phyloP scores from a whole-genome alignment of 2,888 invertebrate species.

The Holacanthella duospinosa region DNA sequence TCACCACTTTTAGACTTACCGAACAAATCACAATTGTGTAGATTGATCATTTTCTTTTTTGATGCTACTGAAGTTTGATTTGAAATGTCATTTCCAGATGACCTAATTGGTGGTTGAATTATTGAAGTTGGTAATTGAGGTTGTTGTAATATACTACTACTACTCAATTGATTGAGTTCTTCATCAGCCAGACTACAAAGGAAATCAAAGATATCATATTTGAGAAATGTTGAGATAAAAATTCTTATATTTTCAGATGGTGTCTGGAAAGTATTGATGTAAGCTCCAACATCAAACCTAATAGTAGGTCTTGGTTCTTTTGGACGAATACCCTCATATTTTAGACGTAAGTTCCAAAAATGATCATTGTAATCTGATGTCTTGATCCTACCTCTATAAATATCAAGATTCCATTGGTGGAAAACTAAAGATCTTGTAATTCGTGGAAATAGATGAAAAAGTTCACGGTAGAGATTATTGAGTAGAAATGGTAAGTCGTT shows the following conservation, averaged over 20 bases:
- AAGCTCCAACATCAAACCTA: background rate
- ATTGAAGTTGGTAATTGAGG: background rate
- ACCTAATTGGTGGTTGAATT: background rate
- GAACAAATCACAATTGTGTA: background rate
- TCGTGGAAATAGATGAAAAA: background rate
- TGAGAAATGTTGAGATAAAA: background rate
- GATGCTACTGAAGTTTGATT: background rate
- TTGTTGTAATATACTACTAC: background rate
- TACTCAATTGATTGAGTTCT: background rate
- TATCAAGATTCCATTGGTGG: background rate
- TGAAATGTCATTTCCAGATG: background rate
- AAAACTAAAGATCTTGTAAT: background rate
- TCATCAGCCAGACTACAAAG: background rate
- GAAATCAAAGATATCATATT: background rate
- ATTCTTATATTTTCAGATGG: background rate
- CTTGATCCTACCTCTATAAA: background rate
- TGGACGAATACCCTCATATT: slow-evolving; percentile 2
- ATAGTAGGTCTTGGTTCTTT: background rate
- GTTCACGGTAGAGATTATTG: slow-evolving; percentile 3
- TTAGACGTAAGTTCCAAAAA: background rate
- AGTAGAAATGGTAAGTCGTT: background rate
- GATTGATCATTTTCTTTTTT: background rate
- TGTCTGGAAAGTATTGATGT: background rate
- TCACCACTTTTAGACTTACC: background rate
- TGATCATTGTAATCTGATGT: background rate